Evolutionary conservation across 64 coral and sea anemone species (phyloP).

Genomic region (Anthopleura sola): DNA sequence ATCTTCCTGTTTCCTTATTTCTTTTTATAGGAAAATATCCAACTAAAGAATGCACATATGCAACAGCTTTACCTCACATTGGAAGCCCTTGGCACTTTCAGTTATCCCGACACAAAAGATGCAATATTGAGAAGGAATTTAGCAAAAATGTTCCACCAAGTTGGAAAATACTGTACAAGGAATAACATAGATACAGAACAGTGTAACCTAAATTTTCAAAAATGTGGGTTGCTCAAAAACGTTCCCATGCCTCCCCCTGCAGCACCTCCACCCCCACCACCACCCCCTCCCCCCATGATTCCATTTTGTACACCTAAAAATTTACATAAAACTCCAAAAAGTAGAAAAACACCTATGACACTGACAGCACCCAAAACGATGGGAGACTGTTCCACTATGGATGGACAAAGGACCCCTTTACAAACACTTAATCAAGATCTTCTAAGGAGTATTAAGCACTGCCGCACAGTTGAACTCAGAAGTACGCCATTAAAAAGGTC

Average conservation of each 20-base stretch:
- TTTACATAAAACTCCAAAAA: neutral
- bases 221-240: neutral
- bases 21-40: slow-evolving; percentile 74
- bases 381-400: neutral
- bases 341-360: neutral
- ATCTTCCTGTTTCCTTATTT: neutral
- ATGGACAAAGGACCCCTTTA: slow-evolving; percentile 24
- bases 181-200: slow-evolving; percentile 39
- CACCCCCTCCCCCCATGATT: slow-evolving; percentile 27
- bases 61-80: slow-evolving; percentile 47
- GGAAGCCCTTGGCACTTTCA: slow-evolving; percentile 52
- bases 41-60: slow-evolving; percentile 52
- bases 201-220: neutral
- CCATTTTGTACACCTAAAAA: slow-evolving; percentile 12
- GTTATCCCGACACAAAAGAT: slow-evolving; percentile 61
- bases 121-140: slow-evolving; percentile 64
- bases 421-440: slow-evolving; percentile 58
- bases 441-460: slow-evolving; percentile 46
- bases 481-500: slow-evolving; percentile 57
- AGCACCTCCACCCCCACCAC: slow-evolving; percentile 55
- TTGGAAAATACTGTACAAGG: slow-evolving; percentile 73
- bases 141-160: slow-evolving; percentile 72
- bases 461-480: slow-evolving; percentile 45
- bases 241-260: slow-evolving; percentile 20
- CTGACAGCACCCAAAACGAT: neutral